Evolutionary conservation across 1,140 invertebrate species (phyloP).

Genomic region (Chionoecetes opilio): DNA sequence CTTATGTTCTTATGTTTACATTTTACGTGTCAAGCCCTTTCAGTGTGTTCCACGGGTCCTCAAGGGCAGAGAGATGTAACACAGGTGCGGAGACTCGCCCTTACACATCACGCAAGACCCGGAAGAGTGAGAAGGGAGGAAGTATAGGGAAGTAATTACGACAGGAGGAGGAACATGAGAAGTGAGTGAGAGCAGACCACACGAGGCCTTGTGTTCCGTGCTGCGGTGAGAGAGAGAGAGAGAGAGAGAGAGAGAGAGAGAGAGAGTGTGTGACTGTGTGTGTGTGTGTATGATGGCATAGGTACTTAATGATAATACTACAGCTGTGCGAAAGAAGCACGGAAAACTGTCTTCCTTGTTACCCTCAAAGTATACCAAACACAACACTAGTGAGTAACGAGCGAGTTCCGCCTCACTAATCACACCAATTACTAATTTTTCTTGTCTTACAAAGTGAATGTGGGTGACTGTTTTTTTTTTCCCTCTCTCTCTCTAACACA

Average conservation of each 20-base stretch:
- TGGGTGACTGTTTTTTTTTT: too few species aligned
- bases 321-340: too few species aligned
- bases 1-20: too few species aligned
- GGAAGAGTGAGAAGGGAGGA: not conserved
- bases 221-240: not conserved
- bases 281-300: not conserved
- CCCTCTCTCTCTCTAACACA: too few species aligned
- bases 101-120: slow-evolving; percentile 2
- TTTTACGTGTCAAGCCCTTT: not conserved
- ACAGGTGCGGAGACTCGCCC: not conserved
- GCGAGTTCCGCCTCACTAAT: too few species aligned
- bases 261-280: not conserved
- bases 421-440: too few species aligned
- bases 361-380: too few species aligned
- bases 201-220: slow-evolving; percentile 4
- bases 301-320: too few species aligned
- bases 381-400: too few species aligned
- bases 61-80: not conserved
- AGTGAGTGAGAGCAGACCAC: not conserved
- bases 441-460: too few species aligned
- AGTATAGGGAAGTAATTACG: not conserved
- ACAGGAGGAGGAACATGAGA: not conserved
- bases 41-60: not conserved
- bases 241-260: too few species aligned
- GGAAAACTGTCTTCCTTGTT: too few species aligned